Evolutionary conservation across 2,113 vertebrate species (phyloP), one percentile per base, ranked within the genome.

Genomic region (Accipiter cooperii): DNA sequence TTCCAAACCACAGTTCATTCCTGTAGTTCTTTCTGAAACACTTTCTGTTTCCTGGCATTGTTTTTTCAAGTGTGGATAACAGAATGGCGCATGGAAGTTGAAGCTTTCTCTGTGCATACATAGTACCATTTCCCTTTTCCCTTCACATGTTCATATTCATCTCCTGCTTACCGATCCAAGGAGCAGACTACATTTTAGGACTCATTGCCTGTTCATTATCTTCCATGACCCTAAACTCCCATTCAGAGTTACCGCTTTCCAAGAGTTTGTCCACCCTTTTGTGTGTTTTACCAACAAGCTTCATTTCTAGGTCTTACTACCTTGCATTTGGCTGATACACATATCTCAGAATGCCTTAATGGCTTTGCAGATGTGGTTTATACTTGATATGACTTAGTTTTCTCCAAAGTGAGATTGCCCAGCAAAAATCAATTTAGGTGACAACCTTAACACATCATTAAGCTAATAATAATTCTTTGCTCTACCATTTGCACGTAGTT

Each of bases 51-150:
- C 61, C 38, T 7, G 10, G 33, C 18, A 29, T 70, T 68, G 33
- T 58, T 79, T 60, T 94, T 75, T 91, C 24, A 44, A 40, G 5
- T 58, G 34, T 90, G 9, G 34, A 33, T 82, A 61, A 13, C 40
- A 46, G 40, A 83, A 36, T 19, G 22, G 33, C 14, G 0, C 42
- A 76, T 15, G 3, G 21, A 75, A 79, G 13, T 69, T 84, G 14
- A 20, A 51, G 44, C 49, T 5, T 75, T 78, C 70, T 66, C 44
- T 64, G 1, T 34, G 10, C 3, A 2, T 0, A 0, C 6, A 1
- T 28, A 54, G 10, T 82, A 54, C 20, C 82, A 17, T 42, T 82
- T 64, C 26, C 13, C 2, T 89, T 1, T 81, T 78, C 10, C 29
- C 63, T 44, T 29, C 12, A n/a, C 18, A 13, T 5, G 3, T 40